Conservation (phyloP, 2,888 invertebrate genomes). For the Euspilapteryx auroguttella region DNA sequence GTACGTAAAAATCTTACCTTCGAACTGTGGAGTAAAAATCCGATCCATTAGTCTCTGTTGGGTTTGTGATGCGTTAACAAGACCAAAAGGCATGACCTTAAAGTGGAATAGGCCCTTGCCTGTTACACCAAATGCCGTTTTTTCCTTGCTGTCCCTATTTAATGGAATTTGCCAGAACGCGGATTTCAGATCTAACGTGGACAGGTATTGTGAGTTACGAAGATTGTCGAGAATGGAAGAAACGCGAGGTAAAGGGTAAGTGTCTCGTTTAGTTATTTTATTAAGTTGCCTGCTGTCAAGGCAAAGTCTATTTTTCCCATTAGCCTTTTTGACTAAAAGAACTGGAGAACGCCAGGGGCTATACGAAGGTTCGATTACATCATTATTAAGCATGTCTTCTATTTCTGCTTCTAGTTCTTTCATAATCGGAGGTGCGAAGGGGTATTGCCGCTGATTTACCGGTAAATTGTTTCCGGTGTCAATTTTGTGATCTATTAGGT, state of each 20-base stretch:
- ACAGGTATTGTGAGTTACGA: constrained; percentile 6
- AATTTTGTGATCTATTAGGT: no score
- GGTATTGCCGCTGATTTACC: background rate
- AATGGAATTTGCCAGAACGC: constrained; percentile 11
- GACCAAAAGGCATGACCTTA: constrained; percentile 7
- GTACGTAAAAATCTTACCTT: constrained; percentile 7
- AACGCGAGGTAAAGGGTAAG: constrained; percentile 3
- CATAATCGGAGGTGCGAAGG: constrained; percentile 1
- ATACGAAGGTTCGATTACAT: constrained; percentile 5
- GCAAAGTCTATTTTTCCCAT: constrained; percentile 6
- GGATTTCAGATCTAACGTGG: constrained; percentile 8
- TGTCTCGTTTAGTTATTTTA: constrained; percentile 6
- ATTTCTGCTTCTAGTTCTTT: constrained; percentile 1
- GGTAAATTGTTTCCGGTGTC: background rate
- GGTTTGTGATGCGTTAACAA: constrained; percentile 6
- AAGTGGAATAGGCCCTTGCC: constrained; percentile 6
- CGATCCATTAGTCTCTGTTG: constrained; percentile 7
- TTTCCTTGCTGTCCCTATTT: constrained; percentile 4
- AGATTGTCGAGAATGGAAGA: constrained; percentile 7
- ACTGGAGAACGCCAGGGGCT: constrained; percentile 8
- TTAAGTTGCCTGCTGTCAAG: constrained; percentile 10
- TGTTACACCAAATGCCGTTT: constrained; percentile 3
- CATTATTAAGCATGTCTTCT: constrained; percentile 1
- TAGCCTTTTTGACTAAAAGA: constrained; percentile 4
- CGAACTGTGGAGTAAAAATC: constrained; percentile 4